Evolutionary conservation across 2,797 vertebrate species (phyloP), one percentile per base, ranked within the genome.

Genomic region (Lutjanus campechanus): DNA sequence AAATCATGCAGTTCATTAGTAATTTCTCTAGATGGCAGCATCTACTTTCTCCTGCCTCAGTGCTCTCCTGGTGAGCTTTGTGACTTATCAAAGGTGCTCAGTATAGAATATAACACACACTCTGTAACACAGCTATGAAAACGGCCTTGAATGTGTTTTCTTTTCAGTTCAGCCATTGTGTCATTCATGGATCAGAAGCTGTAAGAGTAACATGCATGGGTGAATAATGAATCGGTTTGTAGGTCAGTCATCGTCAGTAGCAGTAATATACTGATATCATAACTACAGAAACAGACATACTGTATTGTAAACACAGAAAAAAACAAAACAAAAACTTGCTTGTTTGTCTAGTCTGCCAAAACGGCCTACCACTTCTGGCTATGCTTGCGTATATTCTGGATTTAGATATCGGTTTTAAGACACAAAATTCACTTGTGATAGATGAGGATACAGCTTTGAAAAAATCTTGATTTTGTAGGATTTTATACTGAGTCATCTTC

Each of bases 401-500:
- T 82, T 89, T 86, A 86, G 73, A 84, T 79, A 84, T 85, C 22
- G 0, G 73, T 86, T 88, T 91, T 51, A 79, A 91, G 81, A 91
- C 69, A 80, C 59, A 63, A 53, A 78, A 44, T 75, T 79, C 49
- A 86, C 77, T 79, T 86, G 76, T 88, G 79, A 89, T 84, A 79
- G 75, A 83, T 66, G 66, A 87, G 15, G 22, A 84, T 59, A 66
- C 76, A 86, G 84, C 88, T 83, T 88, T 86, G 62, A 81, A 91
- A 36, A 36, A 87, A 83, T 89, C 66, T 88, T 91, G 76, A 81
- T 92, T 93, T 94, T 94, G 61, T 94, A 94, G 89, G 83, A 82
- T 95, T 94, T 95, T 93, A 73, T 95, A 94, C 93, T 49, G 71
- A 90, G 58, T 84, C 84, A 77, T 82, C 77, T 73, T 76, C 77